A percentile compares a stretch with the other conserved stretches of the same genome.
These are phyloP conservation scores for Alfaro cultratus DNA, from an alignment of 2,797 vertebrate species.

Conservation along the genomic window DNA sequence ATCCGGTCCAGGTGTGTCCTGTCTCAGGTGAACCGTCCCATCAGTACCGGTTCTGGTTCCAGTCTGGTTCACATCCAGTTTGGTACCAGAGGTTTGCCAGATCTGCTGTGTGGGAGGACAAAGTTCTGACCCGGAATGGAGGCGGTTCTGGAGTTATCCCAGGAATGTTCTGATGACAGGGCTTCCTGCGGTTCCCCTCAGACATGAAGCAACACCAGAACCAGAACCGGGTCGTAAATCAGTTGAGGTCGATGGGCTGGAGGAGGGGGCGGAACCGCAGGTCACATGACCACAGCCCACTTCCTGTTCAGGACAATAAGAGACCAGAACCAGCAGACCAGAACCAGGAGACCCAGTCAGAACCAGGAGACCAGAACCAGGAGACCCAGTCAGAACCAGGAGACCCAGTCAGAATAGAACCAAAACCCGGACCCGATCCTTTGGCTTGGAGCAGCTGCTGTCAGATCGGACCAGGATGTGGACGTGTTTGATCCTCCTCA, in stretches of 20 bases:
- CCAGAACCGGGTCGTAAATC: conserved; percentile 5
- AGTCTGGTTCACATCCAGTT: too few relatives aligned
- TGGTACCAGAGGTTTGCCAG: too few relatives aligned
- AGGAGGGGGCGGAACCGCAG: conserved; percentile 14
- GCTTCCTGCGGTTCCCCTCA: not conserved
- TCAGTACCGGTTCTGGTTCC: too few relatives aligned
- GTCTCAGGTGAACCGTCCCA: too few relatives aligned
- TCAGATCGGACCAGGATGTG: conserved; percentile 31
- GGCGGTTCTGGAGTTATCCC: not conserved
- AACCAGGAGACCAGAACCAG: not conserved
- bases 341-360: conserved; percentile 1
- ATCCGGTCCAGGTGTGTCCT: too few relatives aligned
- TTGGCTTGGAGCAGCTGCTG: not conserved
- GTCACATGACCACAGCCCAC: conserved; percentile 17
- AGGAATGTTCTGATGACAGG: not conserved
- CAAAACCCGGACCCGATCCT: not conserved
- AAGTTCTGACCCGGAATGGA: too few relatives aligned
- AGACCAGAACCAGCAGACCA: not conserved
- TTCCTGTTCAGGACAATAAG: conserved; percentile 43
- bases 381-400: not conserved
- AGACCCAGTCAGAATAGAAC: not conserved
- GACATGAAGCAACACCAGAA: not conserved
- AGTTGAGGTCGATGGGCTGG: conserved; percentile 17
- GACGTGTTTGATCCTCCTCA: conserved; percentile 20
- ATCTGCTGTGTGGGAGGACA: too few relatives aligned